Percentiles rank a stretch among this genome's conserved stretches.
phyloP scores from a whole-genome alignment of 2,113 vertebrate species.

The Madoqua kirkii region DNA sequence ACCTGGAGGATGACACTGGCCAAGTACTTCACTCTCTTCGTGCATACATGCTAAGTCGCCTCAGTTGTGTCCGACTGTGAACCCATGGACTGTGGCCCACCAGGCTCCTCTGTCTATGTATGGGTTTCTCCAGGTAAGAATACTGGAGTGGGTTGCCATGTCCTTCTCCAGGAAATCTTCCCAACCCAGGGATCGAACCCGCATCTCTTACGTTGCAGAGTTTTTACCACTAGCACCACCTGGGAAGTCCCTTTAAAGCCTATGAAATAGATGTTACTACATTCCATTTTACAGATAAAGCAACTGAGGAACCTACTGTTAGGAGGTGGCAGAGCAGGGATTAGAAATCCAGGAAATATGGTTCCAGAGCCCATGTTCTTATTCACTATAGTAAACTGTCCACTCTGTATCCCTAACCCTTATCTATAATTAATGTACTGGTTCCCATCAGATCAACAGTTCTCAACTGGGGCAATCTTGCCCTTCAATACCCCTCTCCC shows the following conservation, averaged over 20 bases:
- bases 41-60: neutral
- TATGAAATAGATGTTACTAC: neutral
- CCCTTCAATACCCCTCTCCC: neutral
- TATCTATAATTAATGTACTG: neutral
- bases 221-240: neutral
- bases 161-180: neutral
- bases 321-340: neutral
- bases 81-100: neutral
- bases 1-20: neutral
- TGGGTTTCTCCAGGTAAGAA: neutral
- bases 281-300: neutral
- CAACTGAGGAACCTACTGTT: neutral
- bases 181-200: neutral
- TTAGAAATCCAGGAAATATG: neutral
- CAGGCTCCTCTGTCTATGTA: neutral
- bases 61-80: neutral
- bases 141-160: neutral
- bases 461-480: neutral
- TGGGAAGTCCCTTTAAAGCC: neutral
- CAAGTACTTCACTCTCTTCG: neutral
- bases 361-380: neutral
- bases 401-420: neutral
- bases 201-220: neutral
- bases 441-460: neutral
- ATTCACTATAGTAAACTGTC: neutral